phyloP scores from a whole-genome alignment of 2,888 invertebrate genomes.

The Troides helena region DNA sequence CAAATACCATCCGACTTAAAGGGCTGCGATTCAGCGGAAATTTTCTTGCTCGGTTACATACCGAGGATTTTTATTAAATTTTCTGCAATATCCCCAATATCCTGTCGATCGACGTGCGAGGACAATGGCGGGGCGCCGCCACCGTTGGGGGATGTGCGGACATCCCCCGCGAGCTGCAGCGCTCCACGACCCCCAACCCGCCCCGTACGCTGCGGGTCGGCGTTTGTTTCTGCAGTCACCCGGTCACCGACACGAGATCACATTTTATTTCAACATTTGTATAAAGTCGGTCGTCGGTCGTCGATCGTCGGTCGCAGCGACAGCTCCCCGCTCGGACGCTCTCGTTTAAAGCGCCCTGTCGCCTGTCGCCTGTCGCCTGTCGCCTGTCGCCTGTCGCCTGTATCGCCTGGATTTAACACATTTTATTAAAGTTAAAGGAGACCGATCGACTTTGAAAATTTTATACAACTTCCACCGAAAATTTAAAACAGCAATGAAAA shows the following conservation, averaged over 20 bases:
- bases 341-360: background rate
- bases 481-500: too few species aligned
- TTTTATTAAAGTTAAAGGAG: too few species aligned
- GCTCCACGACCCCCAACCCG: background rate
- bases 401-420: too few species aligned
- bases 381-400: too few species aligned
- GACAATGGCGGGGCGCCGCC: conserved; percentile 14
- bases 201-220: background rate
- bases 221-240: conserved; percentile 22
- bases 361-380: too few species aligned
- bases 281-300: conserved; percentile 2
- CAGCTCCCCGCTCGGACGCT: background rate
- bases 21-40: conserved; percentile 66
- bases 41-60: conserved; percentile 59
- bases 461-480: too few species aligned
- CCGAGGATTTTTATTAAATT: conserved; percentile 69
- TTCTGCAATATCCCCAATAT: conserved; percentile 36
- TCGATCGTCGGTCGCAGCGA: background rate
- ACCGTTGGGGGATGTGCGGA: background rate
- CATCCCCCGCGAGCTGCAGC: background rate
- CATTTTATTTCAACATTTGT: conserved; percentile 27
- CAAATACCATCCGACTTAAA: conserved; percentile 56
- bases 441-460: too few species aligned
- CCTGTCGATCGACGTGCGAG: conserved; percentile 33
- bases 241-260: conserved; percentile 15